Base-by-base conservation (phyloP, 2,113 vertebrate species). In the Natator depressus region DNA sequence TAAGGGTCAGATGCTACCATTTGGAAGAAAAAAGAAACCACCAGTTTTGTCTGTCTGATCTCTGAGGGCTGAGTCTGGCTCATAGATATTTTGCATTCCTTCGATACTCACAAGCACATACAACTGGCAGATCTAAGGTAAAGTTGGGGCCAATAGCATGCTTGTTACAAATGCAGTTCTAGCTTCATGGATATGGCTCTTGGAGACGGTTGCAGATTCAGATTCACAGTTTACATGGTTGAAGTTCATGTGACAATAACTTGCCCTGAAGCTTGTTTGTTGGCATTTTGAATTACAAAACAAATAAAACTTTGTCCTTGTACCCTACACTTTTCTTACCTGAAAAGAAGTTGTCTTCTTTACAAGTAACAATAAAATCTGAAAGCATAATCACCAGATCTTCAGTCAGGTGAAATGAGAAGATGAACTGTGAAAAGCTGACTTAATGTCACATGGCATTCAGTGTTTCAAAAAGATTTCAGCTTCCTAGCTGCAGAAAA, bases 351-450 rank as follows among this genome's bases (percentile, higher is more conserved):
- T 78, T 46, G 42, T 46, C 25, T 78, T 78, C 22, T 13, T 78
- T 47, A 78, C 5, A 47, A 16, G 24, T 27, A 78, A 78, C 6
- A 47, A 47, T 46, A 76, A 5, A 79, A 1, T 22, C 80, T 76
- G 54, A 72, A 94, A 84, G 81, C 13, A 6, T 47, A 88, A 91
- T 72, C 59, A 89, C 55, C 80, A 88, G 72, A 49, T 84, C 51
- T 0, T 0, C 49, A 85, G 10, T 82, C 82, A 35, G 46, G 51
- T 85, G 89, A 90, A 90, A 76, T 31, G 72, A 91, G 72, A 53
- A n/a, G 10, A 82, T 80, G 47, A 82, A 51, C 76, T 85, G 29
- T n/a, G 19, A 38, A 86, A 86, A 92, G 83, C 87, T 96, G 93
- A 89, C 72, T 89, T 90, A 79, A 49, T 75, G 65, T 55, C 55